Conservation (phyloP, 1,140 invertebrate genomes). For the Lordiphosa clarofinis region DNA sequence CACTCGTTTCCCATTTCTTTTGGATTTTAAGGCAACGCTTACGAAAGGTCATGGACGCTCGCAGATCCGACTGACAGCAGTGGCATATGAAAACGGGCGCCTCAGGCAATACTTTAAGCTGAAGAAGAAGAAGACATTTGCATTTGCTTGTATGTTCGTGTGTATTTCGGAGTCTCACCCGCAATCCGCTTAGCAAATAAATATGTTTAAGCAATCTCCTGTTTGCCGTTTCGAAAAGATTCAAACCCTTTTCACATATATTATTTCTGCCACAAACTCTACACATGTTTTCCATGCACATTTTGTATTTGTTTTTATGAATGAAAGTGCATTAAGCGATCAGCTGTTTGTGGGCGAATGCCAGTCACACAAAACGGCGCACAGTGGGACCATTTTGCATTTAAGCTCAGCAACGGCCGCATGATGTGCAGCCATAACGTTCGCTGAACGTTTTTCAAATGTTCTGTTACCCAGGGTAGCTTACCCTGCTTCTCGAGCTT, state of each 20-base stretch:
- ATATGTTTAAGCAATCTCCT: constrained; percentile 34
- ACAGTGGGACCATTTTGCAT: too few species aligned
- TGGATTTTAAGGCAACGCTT: constrained; percentile 45
- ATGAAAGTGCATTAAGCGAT: constrained; percentile 1
- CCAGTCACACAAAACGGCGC: background rate
- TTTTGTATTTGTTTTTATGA: constrained; percentile 13
- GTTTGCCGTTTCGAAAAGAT: constrained; percentile 41
- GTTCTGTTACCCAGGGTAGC: too few species aligned
- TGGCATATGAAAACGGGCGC: constrained; percentile 37
- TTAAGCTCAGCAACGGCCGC: too few species aligned
- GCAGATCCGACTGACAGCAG: constrained; percentile 49
- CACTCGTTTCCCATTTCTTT: constrained; percentile 25
- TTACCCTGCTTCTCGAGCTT: too few species aligned
- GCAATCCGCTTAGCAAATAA: constrained; percentile 36
- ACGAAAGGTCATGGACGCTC: constrained; percentile 39
- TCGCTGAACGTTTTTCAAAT: too few species aligned
- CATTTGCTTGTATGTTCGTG: background rate
- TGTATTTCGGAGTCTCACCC: constrained; percentile 13
- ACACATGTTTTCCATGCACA: constrained; percentile 36
- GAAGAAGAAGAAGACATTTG: background rate
- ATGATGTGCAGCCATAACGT: too few species aligned
- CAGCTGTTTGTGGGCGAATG: background rate
- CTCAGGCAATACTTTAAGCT: constrained; percentile 28
- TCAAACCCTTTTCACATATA: constrained; percentile 23
- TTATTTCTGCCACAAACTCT: constrained; percentile 42